Evolutionary conservation across 2,888 invertebrate species (phyloP), one percentile per base, ranked within the genome.

Genomic region (Campoplex nolae): DNA sequence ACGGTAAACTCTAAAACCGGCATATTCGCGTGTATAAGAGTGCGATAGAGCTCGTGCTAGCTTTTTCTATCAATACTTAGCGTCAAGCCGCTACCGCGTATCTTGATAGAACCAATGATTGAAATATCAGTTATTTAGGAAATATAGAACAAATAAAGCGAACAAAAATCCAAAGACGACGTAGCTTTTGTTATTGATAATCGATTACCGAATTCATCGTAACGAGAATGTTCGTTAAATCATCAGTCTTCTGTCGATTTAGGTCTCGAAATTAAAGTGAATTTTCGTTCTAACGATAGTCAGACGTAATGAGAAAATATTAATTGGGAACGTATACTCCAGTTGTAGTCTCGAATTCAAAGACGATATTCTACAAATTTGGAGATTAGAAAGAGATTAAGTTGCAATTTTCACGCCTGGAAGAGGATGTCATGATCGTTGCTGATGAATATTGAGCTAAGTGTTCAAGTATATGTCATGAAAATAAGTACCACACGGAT

Each of bases 401-500:
- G 9, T 18, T 32, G 11, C 9, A 32, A 18, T 32, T 48, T 18
- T 48, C 6, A 48, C 18, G 45, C 65, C 32, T 32, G 48, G 3
- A 13, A 2, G 23, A 9, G n/a, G 16, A 65, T 7, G 42, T 48
- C 71, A 23, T 13, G 71, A 58, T 80, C 58, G 51, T 80, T 74
- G 38, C 65, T 54, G 78, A 75, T 78, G 73, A 70, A 32, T 48
- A 68, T 84, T 82, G 32, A 54, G 18, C 32, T n/a, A 68, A 45
- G 48, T 51, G 18, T 74, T 62, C 16, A 13, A 67, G 42, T 32
- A 16, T 32, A 16, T 62, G 35, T 54, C 18, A 38, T 48, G 68
- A 42, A 80, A 84, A 84, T 82, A 78, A 84, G 71, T 80, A 42
- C 54, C 68, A 65, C 62, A 68, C 48, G 77, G 81, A 56, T 35